These are phyloP conservation scores for Sternotherus odoratus DNA, from an alignment of 2,797 vertebrate species.

Conservation along the genomic window DNA sequence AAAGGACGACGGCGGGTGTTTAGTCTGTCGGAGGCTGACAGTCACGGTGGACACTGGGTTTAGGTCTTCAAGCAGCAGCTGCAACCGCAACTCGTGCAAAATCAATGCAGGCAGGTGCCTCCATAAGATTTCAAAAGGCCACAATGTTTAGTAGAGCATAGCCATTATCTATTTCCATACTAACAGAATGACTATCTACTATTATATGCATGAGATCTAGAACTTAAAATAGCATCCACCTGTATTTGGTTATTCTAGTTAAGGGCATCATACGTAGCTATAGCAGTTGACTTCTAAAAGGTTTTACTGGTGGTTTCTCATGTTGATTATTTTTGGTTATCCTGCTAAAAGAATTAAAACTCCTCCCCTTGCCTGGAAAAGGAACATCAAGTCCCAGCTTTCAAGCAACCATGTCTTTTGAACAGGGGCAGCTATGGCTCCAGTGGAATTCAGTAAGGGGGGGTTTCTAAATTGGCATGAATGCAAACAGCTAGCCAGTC, in stretches of 20 bases:
- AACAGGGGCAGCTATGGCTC: constrained; percentile 48
- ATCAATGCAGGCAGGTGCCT: constrained; percentile 85
- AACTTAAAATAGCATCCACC: background rate
- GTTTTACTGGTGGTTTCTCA: background rate
- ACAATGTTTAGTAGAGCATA: background rate
- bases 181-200: background rate
- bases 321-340: background rate
- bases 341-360: background rate
- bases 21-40: constrained; percentile 90
- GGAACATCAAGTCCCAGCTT: constrained; percentile 13
- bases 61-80: constrained; percentile 84
- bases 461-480: background rate
- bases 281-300: background rate
- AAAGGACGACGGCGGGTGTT: constrained; percentile 89
- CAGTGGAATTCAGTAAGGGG: constrained; percentile 47
- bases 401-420: constrained; percentile 59
- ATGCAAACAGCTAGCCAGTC: background rate
- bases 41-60: constrained; percentile 92
- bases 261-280: background rate
- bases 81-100: constrained; percentile 79
- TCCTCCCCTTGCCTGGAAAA: background rate
- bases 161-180: background rate
- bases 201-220: constrained; percentile 20
- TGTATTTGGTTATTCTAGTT: background rate
- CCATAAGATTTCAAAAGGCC: constrained; percentile 63